phyloP scores from a whole-genome alignment of 2,113 vertebrate species.

The Zosterops japonicus region DNA sequence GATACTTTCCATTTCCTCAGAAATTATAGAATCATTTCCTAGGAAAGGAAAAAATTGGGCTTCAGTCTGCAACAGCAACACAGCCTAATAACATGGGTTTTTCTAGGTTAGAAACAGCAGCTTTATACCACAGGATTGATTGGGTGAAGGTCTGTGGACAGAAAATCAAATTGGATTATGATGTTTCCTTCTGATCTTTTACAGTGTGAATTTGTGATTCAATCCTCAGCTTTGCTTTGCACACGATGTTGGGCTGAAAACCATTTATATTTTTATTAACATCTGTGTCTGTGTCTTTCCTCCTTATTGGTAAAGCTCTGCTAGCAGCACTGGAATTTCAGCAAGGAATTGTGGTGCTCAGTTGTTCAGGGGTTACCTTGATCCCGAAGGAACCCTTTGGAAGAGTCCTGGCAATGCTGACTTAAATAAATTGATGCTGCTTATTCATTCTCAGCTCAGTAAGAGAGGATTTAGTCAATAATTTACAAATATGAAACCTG shows the following conservation, averaged over 20 bases:
- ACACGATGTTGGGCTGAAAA: neutral
- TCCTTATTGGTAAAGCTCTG: neutral
- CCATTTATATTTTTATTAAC: conserved; percentile 13
- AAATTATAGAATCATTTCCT: conserved; percentile 25
- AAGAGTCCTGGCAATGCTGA: neutral
- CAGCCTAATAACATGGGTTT: conserved; percentile 20
- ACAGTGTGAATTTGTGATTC: conserved; percentile 17
- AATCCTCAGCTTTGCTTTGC: neutral
- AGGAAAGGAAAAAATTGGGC: neutral
- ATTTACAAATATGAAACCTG: neutral
- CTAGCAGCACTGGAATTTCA: neutral
- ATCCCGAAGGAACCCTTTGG: neutral
- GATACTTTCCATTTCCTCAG: conserved; percentile 30
- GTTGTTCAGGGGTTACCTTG: neutral
- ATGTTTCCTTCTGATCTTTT: conserved; percentile 51
- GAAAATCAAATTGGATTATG: conserved; percentile 65
- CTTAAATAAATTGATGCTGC: neutral
- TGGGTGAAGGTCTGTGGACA: conserved; percentile 46
- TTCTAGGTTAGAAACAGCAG: conserved; percentile 31
- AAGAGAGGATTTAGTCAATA: neutral
- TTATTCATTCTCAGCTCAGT: neutral
- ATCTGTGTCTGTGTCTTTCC: neutral
- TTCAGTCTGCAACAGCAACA: neutral
- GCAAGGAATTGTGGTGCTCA: neutral
- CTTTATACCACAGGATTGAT: conserved; percentile 31